Base-by-base conservation (phyloP, 2,888 invertebrate species). In the Himalopsyche kuldschensis region DNA sequence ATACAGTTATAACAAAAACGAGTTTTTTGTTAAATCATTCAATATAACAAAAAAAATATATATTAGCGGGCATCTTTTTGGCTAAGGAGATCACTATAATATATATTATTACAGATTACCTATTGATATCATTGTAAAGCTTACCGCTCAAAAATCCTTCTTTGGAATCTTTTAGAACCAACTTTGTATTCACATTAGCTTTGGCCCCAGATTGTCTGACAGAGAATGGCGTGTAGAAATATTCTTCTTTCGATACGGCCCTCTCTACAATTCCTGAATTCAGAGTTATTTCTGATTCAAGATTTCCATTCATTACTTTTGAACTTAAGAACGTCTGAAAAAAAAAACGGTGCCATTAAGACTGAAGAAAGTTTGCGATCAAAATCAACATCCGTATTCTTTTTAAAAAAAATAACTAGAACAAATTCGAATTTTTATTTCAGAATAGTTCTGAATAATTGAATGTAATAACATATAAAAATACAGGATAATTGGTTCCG, bases 161-260 rank as follows among this genome's bases (percentile, higher is more conserved):
- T 75, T 87, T 87, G 31, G 82, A 82, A 2, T 84, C 78, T 89
- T 91, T 92, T 0, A 95, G 90, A 0, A 93, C 94, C 24, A 97
- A 89, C 76, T 93, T 94, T 47, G 95, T 95, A 84, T 92, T 90
- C 4, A 96, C 94, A 84, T 91, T 91, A 0, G 95, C 95, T 79
- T 93, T 93, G 1, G 95, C 94, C 0, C 95, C 95, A 48, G 94
- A 92, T 35, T 94, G 93, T 20, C 94, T 93, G 0, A 93, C 92
- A 0, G 96, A 95, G 90, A 96, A 95, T 0, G 97, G 96, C 75
- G 93, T 91, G 90, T 95, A 95, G 24, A 94, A 90, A 89, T 96
- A 96, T 79, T 93, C 92, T 88, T 97, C 97, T 11, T 90, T 90
- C 47, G 95, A 94, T 0, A 90, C 89, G 0, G 94, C 94, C 86